phyloP scores from a whole-genome alignment of 2,888 invertebrate genomes.

The Dryadula phaetusa region DNA sequence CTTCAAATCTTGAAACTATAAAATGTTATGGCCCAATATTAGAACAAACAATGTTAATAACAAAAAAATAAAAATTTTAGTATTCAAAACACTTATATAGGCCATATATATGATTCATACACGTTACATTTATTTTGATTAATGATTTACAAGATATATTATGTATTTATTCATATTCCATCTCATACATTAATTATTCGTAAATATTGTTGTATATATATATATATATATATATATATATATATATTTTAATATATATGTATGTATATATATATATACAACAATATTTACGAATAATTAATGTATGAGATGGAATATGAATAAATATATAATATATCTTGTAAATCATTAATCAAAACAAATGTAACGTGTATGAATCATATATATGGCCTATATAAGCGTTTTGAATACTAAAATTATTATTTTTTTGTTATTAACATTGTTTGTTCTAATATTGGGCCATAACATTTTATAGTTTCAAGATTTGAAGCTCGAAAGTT shows the following conservation, averaged over 20 bases:
- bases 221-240: too few species aligned
- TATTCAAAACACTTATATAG: background rate
- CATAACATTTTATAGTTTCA: background rate
- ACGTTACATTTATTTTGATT: background rate
- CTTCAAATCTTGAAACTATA: background rate
- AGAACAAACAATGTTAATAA: background rate
- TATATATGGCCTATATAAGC: background rate
- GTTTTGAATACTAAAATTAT: background rate
- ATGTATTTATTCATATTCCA: too few species aligned
- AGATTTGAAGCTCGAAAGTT: background rate
- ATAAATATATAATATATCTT: too few species aligned
- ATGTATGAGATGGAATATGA: too few species aligned
- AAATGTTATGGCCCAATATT: background rate
- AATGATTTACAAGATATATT: too few species aligned
- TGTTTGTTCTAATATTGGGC: background rate
- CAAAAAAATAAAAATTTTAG: background rate
- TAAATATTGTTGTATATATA: too few species aligned
- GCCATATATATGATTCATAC: background rate
- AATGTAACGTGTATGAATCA: background rate
- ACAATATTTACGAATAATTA: too few species aligned
- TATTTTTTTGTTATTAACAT: background rate
- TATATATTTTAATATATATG: too few species aligned
- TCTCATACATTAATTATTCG: too few species aligned
- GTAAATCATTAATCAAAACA: too few species aligned
- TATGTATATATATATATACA: too few species aligned